Evolutionary conservation across 2,888 invertebrate species (phyloP).

Genomic region (Podabrus alpinus): DNA sequence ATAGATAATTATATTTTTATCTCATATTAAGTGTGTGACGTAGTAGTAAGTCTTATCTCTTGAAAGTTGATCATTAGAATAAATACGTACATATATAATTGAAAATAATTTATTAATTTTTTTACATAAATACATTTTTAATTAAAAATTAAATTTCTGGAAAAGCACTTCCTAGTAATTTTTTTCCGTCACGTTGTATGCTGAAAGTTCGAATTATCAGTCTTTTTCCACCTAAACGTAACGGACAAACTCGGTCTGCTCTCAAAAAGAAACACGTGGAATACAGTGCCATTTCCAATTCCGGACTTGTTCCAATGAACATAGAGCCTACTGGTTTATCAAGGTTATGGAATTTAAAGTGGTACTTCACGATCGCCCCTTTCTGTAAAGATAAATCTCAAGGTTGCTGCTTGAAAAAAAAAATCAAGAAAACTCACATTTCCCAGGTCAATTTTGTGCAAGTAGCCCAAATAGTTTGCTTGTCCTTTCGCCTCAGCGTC

Average conservation of each 20-base stretch:
- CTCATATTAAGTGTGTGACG: neutral
- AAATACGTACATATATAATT: neutral
- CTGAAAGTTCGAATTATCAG: constrained; percentile 76
- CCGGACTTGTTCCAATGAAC: constrained; percentile 87
- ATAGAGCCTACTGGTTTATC: constrained; percentile 79
- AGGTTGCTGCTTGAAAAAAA: neutral
- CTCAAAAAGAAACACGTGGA: constrained; percentile 83
- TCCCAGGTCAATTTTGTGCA: constrained; percentile 71
- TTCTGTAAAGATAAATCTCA: constrained; percentile 63
- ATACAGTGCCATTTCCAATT: constrained; percentile 88
- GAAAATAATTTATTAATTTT: neutral
- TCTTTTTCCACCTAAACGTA: constrained; percentile 71
- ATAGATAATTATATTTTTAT: constrained; percentile 3
- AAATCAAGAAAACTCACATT: constrained; percentile 62
- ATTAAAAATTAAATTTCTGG: constrained; percentile 67
- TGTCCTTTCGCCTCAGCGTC: constrained; percentile 73
- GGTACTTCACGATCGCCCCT: constrained; percentile 73
- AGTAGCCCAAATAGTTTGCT: constrained; percentile 79
- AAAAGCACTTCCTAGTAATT: constrained; percentile 79
- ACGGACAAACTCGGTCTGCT: constrained; percentile 73
- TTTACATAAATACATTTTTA: neutral
- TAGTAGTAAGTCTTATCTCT: neutral
- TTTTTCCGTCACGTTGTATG: constrained; percentile 75
- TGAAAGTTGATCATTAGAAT: neutral
- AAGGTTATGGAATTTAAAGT: constrained; percentile 70